phyloP scores from a whole-genome alignment of 2,113 vertebrate genomes.

The Clarias gariepinus region DNA sequence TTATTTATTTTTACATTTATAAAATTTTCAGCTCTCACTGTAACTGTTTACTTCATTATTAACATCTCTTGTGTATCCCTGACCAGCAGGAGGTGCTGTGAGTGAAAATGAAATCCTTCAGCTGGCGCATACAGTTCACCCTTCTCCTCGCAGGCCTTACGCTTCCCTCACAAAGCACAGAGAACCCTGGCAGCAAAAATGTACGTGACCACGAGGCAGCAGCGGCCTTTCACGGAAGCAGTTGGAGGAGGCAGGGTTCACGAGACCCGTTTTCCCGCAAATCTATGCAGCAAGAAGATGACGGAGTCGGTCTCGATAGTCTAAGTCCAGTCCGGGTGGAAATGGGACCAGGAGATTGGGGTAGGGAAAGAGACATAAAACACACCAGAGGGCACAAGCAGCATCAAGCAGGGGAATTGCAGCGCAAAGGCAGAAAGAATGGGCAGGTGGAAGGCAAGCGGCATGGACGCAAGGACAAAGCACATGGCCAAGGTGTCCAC shows the following conservation, averaged over 20 bases:
- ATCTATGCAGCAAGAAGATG: conserved; percentile 67
- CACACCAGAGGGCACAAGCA: conserved; percentile 69
- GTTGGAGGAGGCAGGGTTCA: conserved; percentile 64
- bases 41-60: neutral
- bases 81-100: conserved; percentile 62
- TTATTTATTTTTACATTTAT: neutral
- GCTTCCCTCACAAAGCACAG: conserved; percentile 54
- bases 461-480: conserved; percentile 79
- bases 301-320: conserved; percentile 67
- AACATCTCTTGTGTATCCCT: conserved; percentile 5
- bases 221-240: conserved; percentile 61
- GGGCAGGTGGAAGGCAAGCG: conserved; percentile 70
- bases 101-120: conserved; percentile 60
- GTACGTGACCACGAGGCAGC: conserved; percentile 67
- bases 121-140: conserved; percentile 58
- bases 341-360: conserved; percentile 62
- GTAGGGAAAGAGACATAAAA: conserved; percentile 61
- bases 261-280: conserved; percentile 63
- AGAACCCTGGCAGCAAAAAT: conserved; percentile 67
- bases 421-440: conserved; percentile 75
- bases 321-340: conserved; percentile 74
- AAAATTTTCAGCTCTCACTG: neutral
- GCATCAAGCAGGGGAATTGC: conserved; percentile 67
- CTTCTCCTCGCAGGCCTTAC: conserved; percentile 58
- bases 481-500: conserved; percentile 57